Percentiles rank a stretch among this genome's conserved stretches.
phyloP scores from a whole-genome alignment of 2,888 invertebrate genomes.

The Hydropsyche betteni region DNA sequence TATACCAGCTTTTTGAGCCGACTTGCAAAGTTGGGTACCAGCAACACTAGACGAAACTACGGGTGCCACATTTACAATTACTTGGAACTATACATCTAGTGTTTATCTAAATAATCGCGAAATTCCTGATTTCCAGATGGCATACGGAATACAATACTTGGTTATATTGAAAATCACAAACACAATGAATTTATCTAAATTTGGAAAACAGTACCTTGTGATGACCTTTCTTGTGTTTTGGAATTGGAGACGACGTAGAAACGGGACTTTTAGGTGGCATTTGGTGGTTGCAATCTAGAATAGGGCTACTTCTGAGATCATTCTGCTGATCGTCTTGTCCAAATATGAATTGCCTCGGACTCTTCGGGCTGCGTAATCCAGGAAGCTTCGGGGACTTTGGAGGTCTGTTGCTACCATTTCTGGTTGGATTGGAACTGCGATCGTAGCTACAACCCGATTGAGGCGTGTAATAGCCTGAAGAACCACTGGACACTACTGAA shows the following conservation, averaged over 20 bases:
- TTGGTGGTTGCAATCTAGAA: constrained; percentile 30
- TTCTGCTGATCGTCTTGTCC: constrained; percentile 59
- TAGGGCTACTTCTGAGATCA: constrained; percentile 13
- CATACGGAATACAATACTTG: no score
- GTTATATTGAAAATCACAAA: no score
- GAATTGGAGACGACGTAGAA: constrained; percentile 26
- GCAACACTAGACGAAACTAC: no score
- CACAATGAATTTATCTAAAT: no score
- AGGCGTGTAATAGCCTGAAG: constrained; percentile 67
- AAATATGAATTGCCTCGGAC: constrained; percentile 70
- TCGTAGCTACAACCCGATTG: constrained; percentile 65
- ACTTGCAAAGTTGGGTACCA: no score
- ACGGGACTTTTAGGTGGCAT: constrained; percentile 33
- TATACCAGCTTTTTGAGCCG: no score
- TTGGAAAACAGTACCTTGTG: constrained; percentile 1
- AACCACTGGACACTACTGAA: constrained; percentile 65
- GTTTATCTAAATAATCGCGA: no score
- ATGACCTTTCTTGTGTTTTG: constrained; percentile 6
- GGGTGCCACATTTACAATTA: no score
- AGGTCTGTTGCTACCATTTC: constrained; percentile 56
- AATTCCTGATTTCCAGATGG: no score
- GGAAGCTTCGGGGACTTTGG: constrained; percentile 60
- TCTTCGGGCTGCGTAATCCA: constrained; percentile 68
- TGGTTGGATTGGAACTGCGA: constrained; percentile 49
- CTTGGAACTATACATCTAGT: no score